Conservation (phyloP, 2,888 invertebrate species). For the Horisme vitalbata region DNA sequence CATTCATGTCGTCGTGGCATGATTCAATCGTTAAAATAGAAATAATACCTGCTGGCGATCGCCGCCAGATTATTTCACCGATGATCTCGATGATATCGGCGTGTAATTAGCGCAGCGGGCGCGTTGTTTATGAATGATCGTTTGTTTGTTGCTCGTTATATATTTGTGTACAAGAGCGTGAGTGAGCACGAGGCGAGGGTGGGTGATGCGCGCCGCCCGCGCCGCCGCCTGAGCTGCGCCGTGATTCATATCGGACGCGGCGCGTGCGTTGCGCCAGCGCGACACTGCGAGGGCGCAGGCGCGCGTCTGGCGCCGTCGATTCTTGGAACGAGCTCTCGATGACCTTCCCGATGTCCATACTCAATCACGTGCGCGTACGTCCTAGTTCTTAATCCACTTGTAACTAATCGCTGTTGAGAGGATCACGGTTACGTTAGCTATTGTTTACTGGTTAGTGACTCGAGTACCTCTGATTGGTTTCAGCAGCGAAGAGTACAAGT, state of each 20-base stretch:
- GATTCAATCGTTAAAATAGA: slow-evolving; percentile 21
- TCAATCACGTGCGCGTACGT: slow-evolving; percentile 62
- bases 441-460: slow-evolving; percentile 36
- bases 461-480: slow-evolving; percentile 69
- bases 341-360: slow-evolving; percentile 66
- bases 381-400: slow-evolving; percentile 61
- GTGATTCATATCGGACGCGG: slow-evolving; percentile 47
- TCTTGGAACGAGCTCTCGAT: slow-evolving; percentile 65
- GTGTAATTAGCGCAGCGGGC: slow-evolving; percentile 45
- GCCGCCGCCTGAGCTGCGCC: slow-evolving; percentile 25
- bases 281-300: slow-evolving; percentile 44
- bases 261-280: slow-evolving; percentile 29
- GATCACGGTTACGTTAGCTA: slow-evolving; percentile 54
- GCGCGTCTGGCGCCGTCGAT: slow-evolving; percentile 64
- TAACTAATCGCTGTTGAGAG: slow-evolving; percentile 78
- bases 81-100: slow-evolving; percentile 41
- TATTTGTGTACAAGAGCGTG: slow-evolving; percentile 40
- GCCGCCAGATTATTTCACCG: slow-evolving; percentile 31
- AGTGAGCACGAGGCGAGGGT: slow-evolving; percentile 38
- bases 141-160: slow-evolving; percentile 47
- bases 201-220: slow-evolving; percentile 30
- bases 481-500: slow-evolving; percentile 82
- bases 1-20: slow-evolving; percentile 29
- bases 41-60: slow-evolving; percentile 24
- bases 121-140: slow-evolving; percentile 67